phyloP scores from a whole-genome alignment of 1,140 invertebrate genomes.

The Spodoptera frugiperda region DNA sequence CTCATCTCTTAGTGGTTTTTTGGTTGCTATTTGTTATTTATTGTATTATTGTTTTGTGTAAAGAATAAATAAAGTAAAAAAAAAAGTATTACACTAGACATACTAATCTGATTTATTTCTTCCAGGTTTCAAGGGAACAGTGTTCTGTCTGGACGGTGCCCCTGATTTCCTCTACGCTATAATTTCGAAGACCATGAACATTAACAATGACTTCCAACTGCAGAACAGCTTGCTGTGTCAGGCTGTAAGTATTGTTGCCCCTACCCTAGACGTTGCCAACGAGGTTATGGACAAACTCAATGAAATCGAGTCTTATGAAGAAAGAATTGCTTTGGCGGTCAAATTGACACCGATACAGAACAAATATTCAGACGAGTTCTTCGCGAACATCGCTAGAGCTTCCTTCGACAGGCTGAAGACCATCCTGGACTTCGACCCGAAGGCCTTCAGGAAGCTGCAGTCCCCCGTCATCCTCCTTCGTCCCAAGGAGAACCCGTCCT shows the following conservation, averaged over 20 bases:
- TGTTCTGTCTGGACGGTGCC: constrained; percentile 87
- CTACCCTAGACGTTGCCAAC: constrained; percentile 82
- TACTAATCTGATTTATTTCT: background rate
- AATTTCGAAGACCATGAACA: constrained; percentile 70
- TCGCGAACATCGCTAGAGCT: constrained; percentile 76
- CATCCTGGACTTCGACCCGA: constrained; percentile 83
- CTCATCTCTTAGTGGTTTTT: no score
- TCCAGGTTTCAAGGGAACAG: constrained; percentile 83
- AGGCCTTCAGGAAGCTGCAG: no score
- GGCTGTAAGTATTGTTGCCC: constrained; percentile 84
- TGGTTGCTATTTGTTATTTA: no score
- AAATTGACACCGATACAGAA: constrained; percentile 68
- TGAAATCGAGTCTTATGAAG: constrained; percentile 86
- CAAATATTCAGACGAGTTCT: constrained; percentile 84
- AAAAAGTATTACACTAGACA: no score
- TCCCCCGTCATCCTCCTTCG: no score
- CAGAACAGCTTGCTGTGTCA: constrained; percentile 86
- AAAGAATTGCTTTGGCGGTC: constrained; percentile 75
- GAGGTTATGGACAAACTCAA: constrained; percentile 84
- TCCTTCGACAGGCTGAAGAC: constrained; percentile 87
- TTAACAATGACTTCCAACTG: constrained; percentile 81
- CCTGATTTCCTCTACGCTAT: constrained; percentile 86
- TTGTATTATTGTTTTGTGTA: no score
- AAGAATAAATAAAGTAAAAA: no score
- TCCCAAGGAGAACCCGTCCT: no score